Percentiles rank a stretch among this genome's conserved stretches.
Conservation (phyloP, 2,888 invertebrate genomes). For the Lasioglossum leucozonium region DNA sequence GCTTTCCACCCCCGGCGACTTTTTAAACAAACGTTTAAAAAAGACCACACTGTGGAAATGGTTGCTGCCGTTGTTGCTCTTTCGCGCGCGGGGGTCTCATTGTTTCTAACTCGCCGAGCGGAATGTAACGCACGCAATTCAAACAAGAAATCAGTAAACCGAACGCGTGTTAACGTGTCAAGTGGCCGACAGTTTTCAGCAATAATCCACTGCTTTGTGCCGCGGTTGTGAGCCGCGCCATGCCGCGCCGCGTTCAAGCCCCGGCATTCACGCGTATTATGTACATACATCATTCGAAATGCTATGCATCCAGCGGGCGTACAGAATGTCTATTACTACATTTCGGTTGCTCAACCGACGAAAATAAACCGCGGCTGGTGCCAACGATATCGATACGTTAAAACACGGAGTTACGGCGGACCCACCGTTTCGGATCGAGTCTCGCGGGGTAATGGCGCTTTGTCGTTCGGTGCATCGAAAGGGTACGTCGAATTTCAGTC, state of each 20-base stretch:
- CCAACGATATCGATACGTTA: conserved; percentile 17
- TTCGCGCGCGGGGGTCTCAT: not conserved
- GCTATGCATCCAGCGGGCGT: not conserved
- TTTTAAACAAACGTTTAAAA: not conserved
- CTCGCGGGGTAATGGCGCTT: not conserved
- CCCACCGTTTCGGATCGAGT: not conserved
- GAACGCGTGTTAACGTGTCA: not conserved
- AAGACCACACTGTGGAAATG: not conserved
- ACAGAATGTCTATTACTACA: conserved; percentile 35
- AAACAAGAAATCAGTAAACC: conserved; percentile 3
- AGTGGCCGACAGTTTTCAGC: conserved; percentile 13
- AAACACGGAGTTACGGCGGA: not conserved
- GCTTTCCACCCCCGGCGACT: not conserved
- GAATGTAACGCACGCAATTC: conserved; percentile 5
- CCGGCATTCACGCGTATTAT: not conserved
- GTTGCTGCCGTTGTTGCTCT: not conserved
- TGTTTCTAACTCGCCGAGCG: conserved; percentile 7
- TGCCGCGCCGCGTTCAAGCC: not conserved
- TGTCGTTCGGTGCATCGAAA: conserved; percentile 6
- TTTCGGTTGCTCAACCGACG: conserved; percentile 40
- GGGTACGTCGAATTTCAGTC: conserved; percentile 11
- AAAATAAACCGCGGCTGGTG: conserved; percentile 35
- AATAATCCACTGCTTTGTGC: conserved; percentile 5
- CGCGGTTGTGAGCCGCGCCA: no score
- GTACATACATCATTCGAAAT: not conserved